Evolutionary conservation across 2,888 invertebrate species (phyloP).

Genomic region (Aspidiotus destructor): DNA sequence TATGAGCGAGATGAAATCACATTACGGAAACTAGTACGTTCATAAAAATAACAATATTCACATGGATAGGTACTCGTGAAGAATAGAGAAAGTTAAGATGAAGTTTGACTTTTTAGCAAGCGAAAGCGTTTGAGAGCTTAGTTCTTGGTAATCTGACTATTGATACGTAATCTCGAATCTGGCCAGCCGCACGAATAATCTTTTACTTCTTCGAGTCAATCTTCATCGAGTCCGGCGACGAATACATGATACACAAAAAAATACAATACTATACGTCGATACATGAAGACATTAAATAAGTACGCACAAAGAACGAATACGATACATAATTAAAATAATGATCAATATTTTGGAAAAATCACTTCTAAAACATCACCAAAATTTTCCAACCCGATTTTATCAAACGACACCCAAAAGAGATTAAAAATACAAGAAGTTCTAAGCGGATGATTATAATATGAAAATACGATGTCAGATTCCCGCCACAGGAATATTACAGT

Average conservation of each 20-base stretch:
- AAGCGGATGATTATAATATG: too few relatives aligned
- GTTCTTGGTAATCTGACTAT: neutral
- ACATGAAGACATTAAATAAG: neutral
- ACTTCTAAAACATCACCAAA: neutral
- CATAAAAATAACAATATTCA: neutral
- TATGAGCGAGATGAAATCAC: neutral
- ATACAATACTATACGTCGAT: neutral
- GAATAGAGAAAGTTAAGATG: slow-evolving; percentile 11
- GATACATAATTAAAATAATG: neutral
- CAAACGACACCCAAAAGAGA: too few relatives aligned
- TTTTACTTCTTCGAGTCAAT: too few relatives aligned
- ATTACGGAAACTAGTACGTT: neutral
- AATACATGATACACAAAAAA: neutral
- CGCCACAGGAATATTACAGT: too few relatives aligned
- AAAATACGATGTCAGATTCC: too few relatives aligned
- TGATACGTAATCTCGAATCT: neutral
- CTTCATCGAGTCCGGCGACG: too few relatives aligned
- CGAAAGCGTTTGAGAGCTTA: slow-evolving; percentile 15
- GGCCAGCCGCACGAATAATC: too few relatives aligned
- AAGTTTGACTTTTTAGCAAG: slow-evolving; percentile 21
- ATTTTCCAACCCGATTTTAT: neutral
- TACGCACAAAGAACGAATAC: neutral
- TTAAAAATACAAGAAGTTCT: too few relatives aligned
- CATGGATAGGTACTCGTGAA: neutral
- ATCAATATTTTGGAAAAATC: neutral